Base-by-base conservation (phyloP, 2,888 invertebrate species). In the Drosophila robusta region DNA sequence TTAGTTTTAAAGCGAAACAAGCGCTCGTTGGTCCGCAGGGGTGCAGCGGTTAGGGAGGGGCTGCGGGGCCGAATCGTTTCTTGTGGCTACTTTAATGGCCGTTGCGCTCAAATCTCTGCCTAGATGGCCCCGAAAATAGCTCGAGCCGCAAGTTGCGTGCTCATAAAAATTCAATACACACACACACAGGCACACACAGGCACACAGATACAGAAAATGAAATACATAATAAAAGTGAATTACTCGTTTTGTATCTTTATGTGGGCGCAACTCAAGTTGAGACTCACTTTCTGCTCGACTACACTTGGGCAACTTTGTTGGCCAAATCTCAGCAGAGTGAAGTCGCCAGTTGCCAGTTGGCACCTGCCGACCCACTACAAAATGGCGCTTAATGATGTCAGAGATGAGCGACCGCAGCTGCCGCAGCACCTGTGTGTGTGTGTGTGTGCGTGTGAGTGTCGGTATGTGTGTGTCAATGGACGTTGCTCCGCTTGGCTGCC, bases 361-460 rank as follows among this genome's bases (percentile, higher is more conserved):
- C 66, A 67, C 70, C 69, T 74, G 57, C 54, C 73, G 58, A 66
- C 76, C 71, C 63, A 55, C 65, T 56, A 66, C 71, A 80, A 88
- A 86, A 87, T 86, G 81, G 70, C 75, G 75, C 70, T 76, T 89
- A 87, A 90, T 90, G 89, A 85, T 87, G 90, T 86, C 87, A 84
- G 78, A 84, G 87, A 87, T 85, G 80, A 79, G 79, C 83, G 84
- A 80, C 86, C 89, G 76, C 78, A 78, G 74, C 65, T 70, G 58
- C 55, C 18, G 65, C 12, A 26, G 49, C 12, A 14, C 12, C 12
- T 14, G 38, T 49, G n/a, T 14, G n/a, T 36, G 29, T 34, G 34
- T 34, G 6, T 11, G 11, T 44, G 8, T 38, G 22, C 42, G 9
- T 45, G 38, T 51, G 60, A 42, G 22, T 64, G 14, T 55, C 18